These are phyloP conservation scores for Cyprinodon brontotheroides DNA, from an alignment of 2,113 vertebrate genomes.

Conservation along the genomic window DNA sequence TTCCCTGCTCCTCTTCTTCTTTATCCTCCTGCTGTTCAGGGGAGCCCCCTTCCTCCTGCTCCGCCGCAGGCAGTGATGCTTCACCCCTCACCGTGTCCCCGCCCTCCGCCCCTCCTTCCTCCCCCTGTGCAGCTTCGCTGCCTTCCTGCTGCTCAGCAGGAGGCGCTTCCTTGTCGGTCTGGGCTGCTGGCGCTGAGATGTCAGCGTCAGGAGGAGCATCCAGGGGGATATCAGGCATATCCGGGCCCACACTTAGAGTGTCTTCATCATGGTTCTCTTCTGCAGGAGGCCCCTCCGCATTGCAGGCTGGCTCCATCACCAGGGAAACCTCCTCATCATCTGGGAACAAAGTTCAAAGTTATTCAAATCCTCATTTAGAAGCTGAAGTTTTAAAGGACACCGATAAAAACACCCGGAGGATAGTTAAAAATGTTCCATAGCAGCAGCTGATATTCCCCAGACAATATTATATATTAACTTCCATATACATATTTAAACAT, in stretches of 20 bases:
- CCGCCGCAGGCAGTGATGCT: conserved; percentile 58
- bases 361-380: not conserved
- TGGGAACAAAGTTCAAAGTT: conserved; percentile 48
- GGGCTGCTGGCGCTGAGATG: not conserved
- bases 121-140: not conserved
- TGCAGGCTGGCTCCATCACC: conserved; percentile 82
- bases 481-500: too few relatives aligned
- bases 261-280: conserved; percentile 68
- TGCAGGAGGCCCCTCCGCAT: conserved; percentile 47
- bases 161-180: conserved; percentile 41
- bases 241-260: conserved; percentile 72
- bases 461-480: too few relatives aligned
- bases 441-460: too few relatives aligned
- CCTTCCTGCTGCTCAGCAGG: conserved; percentile 36
- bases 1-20: conserved; percentile 24
- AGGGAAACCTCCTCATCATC: conserved; percentile 95
- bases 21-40: conserved; percentile 55
- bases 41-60: conserved; percentile 44
- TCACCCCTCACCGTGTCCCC: conserved; percentile 67
- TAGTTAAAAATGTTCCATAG: too few relatives aligned
- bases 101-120: conserved; percentile 50
- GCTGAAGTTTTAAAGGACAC: not conserved
- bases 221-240: conserved; percentile 78
- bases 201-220: conserved; percentile 63
- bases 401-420: too few relatives aligned